A percentile compares a stretch with the other conserved stretches of the same genome.
Evolutionary conservation across 2,113 vertebrate genomes (phyloP).

Genomic region (Heterochromis multidens): DNA sequence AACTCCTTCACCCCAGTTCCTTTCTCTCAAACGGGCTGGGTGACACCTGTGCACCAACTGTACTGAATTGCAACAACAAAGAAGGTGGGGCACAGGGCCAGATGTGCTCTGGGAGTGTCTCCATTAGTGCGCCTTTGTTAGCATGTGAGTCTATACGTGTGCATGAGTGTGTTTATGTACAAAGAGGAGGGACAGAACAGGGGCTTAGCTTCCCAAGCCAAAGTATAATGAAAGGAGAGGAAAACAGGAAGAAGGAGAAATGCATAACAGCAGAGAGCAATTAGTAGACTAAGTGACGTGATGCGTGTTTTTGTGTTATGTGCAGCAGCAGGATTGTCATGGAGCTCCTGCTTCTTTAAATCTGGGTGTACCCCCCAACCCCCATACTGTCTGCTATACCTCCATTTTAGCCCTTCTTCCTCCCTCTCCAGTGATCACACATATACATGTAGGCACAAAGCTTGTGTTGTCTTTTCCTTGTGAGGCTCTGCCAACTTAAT

Average conservation of each 20-base stretch:
- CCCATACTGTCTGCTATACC: slow-evolving; percentile 29
- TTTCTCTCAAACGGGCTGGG: slow-evolving; percentile 11
- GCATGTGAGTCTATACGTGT: slow-evolving; percentile 2
- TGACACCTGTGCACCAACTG: slow-evolving; percentile 58
- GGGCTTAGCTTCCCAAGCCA: slow-evolving; percentile 32
- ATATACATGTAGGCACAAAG: slow-evolving; percentile 42
- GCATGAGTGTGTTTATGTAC: slow-evolving; percentile 13
- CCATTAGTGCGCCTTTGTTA: neutral
- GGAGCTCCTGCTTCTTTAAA: slow-evolving; percentile 44
- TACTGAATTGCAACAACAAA: neutral
- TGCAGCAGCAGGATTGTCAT: neutral
- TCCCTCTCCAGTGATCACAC: slow-evolving; percentile 27
- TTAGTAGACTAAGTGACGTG: slow-evolving; percentile 60
- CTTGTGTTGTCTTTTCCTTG: slow-evolving; percentile 51
- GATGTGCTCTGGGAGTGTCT: slow-evolving; percentile 31
- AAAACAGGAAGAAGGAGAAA: slow-evolving; percentile 74
- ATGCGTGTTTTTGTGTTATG: slow-evolving; percentile 24
- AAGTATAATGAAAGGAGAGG: slow-evolving; percentile 47
- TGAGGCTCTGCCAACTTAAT: slow-evolving; percentile 48
- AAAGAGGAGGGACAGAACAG: slow-evolving; percentile 1
- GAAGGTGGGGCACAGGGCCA: neutral
- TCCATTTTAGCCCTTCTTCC: slow-evolving; percentile 28
- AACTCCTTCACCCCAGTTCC: neutral
- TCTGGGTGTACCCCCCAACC: slow-evolving; percentile 17
- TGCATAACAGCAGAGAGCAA: slow-evolving; percentile 65